These are phyloP conservation scores for Diploscapter pachys DNA, from an alignment of 1,140 invertebrate genomes.

Conservation along the genomic window DNA sequence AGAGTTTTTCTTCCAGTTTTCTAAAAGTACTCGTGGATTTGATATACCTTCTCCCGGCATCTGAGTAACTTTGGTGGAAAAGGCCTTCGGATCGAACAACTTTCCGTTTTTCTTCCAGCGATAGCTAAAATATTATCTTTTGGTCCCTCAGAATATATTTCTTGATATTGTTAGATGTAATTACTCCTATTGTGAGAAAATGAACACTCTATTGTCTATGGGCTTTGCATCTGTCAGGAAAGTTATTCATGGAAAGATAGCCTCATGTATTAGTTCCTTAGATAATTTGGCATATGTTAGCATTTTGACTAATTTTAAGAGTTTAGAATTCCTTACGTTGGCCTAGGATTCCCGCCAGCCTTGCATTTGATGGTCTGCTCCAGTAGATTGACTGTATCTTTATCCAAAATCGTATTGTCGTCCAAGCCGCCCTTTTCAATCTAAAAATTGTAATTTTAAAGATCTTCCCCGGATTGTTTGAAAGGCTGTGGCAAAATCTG, in stretches of 20 bases:
- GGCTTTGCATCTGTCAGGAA: neutral
- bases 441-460: too few species aligned
- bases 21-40: slow-evolving; percentile 57
- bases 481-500: too few species aligned
- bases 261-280: slow-evolving; percentile 18
- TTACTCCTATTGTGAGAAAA: neutral
- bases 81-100: slow-evolving; percentile 79
- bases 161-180: slow-evolving; percentile 20
- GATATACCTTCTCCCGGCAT: slow-evolving; percentile 69
- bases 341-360: slow-evolving; percentile 49
- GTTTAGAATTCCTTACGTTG: slow-evolving; percentile 37
- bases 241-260: neutral
- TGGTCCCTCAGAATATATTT: slow-evolving; percentile 15
- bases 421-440: neutral
- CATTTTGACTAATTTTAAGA: slow-evolving; percentile 11
- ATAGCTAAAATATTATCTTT: slow-evolving; percentile 69
- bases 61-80: slow-evolving; percentile 78
- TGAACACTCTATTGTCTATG: slow-evolving; percentile 1
- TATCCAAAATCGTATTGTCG: neutral
- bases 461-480: too few species aligned
- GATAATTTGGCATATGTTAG: slow-evolving; percentile 10
- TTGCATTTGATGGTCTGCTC: slow-evolving; percentile 45
- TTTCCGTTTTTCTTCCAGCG: slow-evolving; percentile 93
- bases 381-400: slow-evolving; percentile 18
- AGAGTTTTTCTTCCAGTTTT: slow-evolving; percentile 69